Percentiles rank a stretch among this genome's conserved stretches.
Evolutionary conservation across 2,797 vertebrate genomes (phyloP).

Genomic region (Xenentodon cancila): DNA sequence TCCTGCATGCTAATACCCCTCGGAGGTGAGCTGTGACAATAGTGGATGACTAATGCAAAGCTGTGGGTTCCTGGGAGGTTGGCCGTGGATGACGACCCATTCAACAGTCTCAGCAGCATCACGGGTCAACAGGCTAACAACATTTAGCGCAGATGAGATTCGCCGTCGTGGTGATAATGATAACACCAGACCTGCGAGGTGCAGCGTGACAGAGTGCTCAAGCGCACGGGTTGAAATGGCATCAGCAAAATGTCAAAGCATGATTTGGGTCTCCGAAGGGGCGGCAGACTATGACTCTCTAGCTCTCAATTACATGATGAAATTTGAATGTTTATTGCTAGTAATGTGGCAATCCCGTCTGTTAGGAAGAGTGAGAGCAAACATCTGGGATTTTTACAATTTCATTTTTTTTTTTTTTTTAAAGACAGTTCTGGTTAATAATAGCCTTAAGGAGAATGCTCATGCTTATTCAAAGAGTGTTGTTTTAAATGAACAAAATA

Average conservation of each 20-base stretch:
- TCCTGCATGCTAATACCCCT: slow-evolving; percentile 74
- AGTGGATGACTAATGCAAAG: slow-evolving; percentile 57
- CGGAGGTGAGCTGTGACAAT: slow-evolving; percentile 58
- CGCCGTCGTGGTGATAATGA: slow-evolving; percentile 63
- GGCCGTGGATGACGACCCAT: slow-evolving; percentile 42
- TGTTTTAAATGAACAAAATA: slow-evolving; percentile 33
- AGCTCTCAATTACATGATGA: slow-evolving; percentile 60
- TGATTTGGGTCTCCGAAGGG: slow-evolving; percentile 68
- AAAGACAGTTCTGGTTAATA: slow-evolving; percentile 25
- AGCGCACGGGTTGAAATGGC: slow-evolving; percentile 65
- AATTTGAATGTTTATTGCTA: slow-evolving; percentile 51
- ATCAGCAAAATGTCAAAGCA: slow-evolving; percentile 77
- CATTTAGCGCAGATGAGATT: slow-evolving; percentile 67
- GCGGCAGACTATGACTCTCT: slow-evolving; percentile 40
- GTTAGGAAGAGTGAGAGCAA: slow-evolving; percentile 5
- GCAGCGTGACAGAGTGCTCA: slow-evolving; percentile 57
- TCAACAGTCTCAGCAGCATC: slow-evolving; percentile 46
- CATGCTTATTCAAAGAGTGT: slow-evolving; percentile 10
- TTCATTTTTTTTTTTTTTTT: slow-evolving; percentile 23
- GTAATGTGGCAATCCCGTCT: slow-evolving; percentile 40
- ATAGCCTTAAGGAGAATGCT: slow-evolving; percentile 12
- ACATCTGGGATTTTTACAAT: slow-evolving; percentile 29
- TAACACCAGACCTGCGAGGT: slow-evolving; percentile 58
- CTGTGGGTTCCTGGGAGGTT: slow-evolving; percentile 36
- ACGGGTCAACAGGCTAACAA: slow-evolving; percentile 65